Conservation (phyloP, 2,888 invertebrate species). For the Diarsia mendica region DNA sequence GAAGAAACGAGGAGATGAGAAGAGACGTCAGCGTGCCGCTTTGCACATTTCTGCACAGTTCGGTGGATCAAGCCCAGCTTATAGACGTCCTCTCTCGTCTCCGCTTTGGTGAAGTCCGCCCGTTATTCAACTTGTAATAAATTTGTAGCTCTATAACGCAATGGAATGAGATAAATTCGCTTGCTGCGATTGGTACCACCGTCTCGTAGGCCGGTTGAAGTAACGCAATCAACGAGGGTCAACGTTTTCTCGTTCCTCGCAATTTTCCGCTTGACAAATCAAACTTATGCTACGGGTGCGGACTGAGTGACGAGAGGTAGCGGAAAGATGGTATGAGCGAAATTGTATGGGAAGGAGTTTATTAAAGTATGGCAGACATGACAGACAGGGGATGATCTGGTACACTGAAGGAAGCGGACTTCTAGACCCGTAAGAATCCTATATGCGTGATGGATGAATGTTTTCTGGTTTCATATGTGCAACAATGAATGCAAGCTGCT, state of each 20-base stretch:
- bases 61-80: no score
- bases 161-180: constrained; percentile 34
- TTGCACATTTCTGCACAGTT: no score
- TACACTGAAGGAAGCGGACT: no score
- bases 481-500: no score
- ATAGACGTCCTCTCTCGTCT: no score
- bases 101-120: no score
- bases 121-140: not conserved
- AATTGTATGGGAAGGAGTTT: not conserved
- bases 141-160: constrained; percentile 17
- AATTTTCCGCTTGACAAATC: constrained; percentile 85
- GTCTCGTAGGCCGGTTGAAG: constrained; percentile 45
- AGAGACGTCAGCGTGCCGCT: no score
- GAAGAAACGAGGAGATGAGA: no score
- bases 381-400: no score
- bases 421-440: not conserved
- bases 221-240: constrained; percentile 70
- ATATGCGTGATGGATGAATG: not conserved
- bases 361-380: no score
- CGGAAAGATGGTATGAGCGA: constrained; percentile 17
- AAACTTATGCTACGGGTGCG: constrained; percentile 72
- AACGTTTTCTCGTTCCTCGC: constrained; percentile 78
- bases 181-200: constrained; percentile 22
- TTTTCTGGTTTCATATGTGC: not conserved
- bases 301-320: constrained; percentile 54